Evolutionary conservation across 1,140 invertebrate genomes (phyloP).

Genomic region (Sweltsa coloradensis): DNA sequence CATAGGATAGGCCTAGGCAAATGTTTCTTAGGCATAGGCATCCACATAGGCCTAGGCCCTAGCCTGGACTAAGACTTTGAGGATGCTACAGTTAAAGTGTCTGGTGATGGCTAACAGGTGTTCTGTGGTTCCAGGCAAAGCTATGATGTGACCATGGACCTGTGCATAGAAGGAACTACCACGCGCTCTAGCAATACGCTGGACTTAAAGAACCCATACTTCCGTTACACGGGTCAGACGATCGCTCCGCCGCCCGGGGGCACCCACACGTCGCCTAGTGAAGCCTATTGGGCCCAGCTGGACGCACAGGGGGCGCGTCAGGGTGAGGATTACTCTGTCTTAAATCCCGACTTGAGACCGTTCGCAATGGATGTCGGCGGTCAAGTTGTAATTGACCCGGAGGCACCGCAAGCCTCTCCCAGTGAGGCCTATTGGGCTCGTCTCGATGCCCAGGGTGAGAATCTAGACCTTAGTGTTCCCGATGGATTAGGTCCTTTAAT

Average conservation of each 20-base stretch:
- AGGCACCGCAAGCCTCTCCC: too few relatives aligned
- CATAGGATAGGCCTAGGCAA: too few relatives aligned
- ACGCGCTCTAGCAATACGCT: constrained; percentile 74
- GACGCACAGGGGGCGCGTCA: constrained; percentile 60
- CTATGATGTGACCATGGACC: constrained; percentile 96
- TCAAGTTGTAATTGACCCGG: too few relatives aligned
- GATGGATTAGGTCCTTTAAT: too few relatives aligned
- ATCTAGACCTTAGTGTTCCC: too few relatives aligned
- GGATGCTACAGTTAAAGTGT: not conserved
- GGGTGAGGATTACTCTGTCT: constrained; percentile 22
- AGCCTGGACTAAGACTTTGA: too few relatives aligned
- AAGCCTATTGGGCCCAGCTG: constrained; percentile 77
- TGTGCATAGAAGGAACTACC: constrained; percentile 79
- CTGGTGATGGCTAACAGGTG: too few relatives aligned
- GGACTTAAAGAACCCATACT: constrained; percentile 98
- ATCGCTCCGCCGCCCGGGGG: constrained; percentile 80
- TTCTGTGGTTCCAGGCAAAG: constrained; percentile 58
- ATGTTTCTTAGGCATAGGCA: not conserved
- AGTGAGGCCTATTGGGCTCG: constrained; percentile 85
- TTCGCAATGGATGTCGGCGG: too few relatives aligned
- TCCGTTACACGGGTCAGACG: constrained; percentile 80
- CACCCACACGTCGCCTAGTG: constrained; percentile 80
- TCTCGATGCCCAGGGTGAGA: constrained; percentile 62
- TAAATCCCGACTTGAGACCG: too few relatives aligned
- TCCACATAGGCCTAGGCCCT: too few relatives aligned